These are phyloP conservation scores for Damaliscus lunatus DNA, from an alignment of 2,113 vertebrate species.

Conservation along the genomic window DNA sequence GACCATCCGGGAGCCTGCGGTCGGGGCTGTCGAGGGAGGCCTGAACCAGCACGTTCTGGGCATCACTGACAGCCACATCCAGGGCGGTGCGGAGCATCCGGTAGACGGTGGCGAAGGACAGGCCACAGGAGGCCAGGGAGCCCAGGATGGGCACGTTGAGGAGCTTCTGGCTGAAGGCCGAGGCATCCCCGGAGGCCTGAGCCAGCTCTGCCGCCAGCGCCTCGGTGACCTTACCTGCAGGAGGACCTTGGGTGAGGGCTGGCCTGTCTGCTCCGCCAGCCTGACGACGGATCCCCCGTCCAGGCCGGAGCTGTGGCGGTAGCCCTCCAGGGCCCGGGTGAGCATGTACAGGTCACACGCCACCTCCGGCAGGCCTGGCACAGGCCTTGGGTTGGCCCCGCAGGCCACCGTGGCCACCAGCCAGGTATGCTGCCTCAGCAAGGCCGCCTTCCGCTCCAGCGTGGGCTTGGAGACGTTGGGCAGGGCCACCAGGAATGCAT, in stretches of 20 bases:
- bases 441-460: conserved; percentile 41
- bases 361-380: background rate
- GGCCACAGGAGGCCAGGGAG: background rate
- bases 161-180: conserved; percentile 30
- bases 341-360: conserved; percentile 28
- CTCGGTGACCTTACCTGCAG: background rate
- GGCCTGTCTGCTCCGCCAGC: background rate
- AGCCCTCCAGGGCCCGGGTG: conserved; percentile 18
- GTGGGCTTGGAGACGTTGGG: conserved; percentile 5
- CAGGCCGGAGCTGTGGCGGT: conserved; percentile 10
- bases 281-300: background rate
- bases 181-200: background rate
- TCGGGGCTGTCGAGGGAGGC: background rate
- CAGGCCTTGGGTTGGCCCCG: background rate
- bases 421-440: conserved; percentile 32
- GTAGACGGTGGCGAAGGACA: conserved; percentile 44
- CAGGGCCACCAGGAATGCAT: conserved; percentile 35
- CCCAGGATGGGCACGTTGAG: conserved; percentile 37
- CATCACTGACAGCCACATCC: background rate
- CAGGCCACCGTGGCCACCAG: conserved; percentile 53
- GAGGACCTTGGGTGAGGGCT: background rate
- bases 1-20: too few relatives aligned
- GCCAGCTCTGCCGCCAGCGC: background rate
- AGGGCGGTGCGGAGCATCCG: background rate
- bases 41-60: background rate